Evolutionary conservation across 2,797 vertebrate genomes (phyloP).

Genomic region (Cuniculus paca): DNA sequence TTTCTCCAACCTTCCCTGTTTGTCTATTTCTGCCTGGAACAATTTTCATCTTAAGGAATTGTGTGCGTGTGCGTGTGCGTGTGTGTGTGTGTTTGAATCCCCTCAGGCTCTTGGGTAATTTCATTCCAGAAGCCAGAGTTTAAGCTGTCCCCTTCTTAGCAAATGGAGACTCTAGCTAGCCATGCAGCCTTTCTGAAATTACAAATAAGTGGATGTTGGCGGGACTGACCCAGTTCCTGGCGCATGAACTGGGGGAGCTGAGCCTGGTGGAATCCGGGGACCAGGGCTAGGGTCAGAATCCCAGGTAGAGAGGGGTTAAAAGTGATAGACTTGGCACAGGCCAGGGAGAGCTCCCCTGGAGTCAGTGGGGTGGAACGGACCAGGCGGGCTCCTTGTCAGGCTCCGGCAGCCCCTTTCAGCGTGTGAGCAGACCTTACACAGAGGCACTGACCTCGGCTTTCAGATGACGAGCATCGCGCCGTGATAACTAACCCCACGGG

Average conservation of each 20-base stretch:
- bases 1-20: background rate
- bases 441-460: conserved; percentile 68
- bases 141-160: background rate
- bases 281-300: background rate
- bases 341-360: background rate
- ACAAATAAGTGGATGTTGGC: background rate
- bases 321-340: background rate
- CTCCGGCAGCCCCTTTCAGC: conserved; percentile 50
- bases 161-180: background rate
- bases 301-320: conserved; percentile 46
- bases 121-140: background rate
- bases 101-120: background rate
- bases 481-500: conserved; percentile 12
- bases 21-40: background rate
- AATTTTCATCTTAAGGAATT: conserved; percentile 19
- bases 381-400: conserved; percentile 48
- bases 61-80: background rate
- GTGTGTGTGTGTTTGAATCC: background rate
- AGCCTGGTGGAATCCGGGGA: background rate
- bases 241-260: background rate
- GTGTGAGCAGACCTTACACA: conserved; percentile 59
- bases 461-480: background rate
- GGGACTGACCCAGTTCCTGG: conserved; percentile 30
- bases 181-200: conserved; percentile 23
- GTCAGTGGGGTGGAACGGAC: conserved; percentile 39